Base-by-base conservation (phyloP, 2,113 vertebrate species). In the Sylvilagus bachmani region DNA sequence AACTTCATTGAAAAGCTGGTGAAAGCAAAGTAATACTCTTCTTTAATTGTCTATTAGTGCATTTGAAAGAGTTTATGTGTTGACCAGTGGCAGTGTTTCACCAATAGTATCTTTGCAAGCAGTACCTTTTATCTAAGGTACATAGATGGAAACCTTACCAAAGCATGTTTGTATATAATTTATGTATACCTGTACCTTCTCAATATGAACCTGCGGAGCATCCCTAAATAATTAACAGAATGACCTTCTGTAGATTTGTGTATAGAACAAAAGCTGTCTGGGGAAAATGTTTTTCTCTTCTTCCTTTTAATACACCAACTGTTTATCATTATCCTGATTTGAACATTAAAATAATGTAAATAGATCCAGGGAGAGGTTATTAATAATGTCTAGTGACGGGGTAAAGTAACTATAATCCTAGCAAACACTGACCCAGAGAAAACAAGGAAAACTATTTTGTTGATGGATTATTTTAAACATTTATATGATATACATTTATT, bases 141-240 rank as follows among this genome's bases (percentile, higher is more conserved):
- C 51, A 81, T 70, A 53, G 24, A 69, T 88, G 55, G 31, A 90
- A 93, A 90, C 61, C 7, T 78, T 92, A 12, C 79, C 33, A 86
- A 53, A 89, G 55, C 71, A 84, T 21, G 4, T 49, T 71, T 92
- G 21, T 78, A 2, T 55, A 29, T 67, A 58, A 44, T 91, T 62
- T 95, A 62, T 55, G 29, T 2, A 61, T 66, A 92, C 13, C 29
- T 51, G 2, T 74, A 89, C 9, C 33, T 58, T 95, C 70, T 96
- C 24, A 31, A 1, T 38, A 49, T 33, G 33, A 93, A 55, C 29
- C 71, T 92, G 75, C 10, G 61, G 31, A 69, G 82, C 58, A 21
- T 69, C 19, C 36, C 11, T 53, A 69, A 83, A 79, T 71, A 95
- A 88, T 1, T 71, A 85, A 90, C n/a, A 84, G 6, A 36, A 17